Evolutionary conservation across 1,140 invertebrate genomes (phyloP).

Genomic region (Tachypleus tridentatus): DNA sequence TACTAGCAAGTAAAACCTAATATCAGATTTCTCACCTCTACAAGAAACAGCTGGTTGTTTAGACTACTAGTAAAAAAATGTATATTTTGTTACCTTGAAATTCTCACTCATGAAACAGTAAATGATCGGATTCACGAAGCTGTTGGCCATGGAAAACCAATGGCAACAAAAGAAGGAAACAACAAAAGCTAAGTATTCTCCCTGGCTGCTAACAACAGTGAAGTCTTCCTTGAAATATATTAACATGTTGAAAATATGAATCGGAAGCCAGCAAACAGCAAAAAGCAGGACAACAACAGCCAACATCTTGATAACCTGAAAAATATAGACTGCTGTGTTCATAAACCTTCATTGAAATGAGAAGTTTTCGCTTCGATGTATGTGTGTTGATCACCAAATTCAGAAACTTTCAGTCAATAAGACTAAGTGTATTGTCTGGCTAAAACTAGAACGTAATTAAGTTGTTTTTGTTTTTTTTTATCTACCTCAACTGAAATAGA

Average conservation of each 20-base stretch:
- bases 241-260: conserved; percentile 34
- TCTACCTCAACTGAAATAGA: no score
- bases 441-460: no score
- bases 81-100: conserved; percentile 48
- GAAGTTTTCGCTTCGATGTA: no score
- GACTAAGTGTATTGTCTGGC: no score
- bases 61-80: no score
- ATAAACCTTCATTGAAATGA: no score
- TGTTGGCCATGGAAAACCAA: conserved; percentile 52
- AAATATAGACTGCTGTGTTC: neutral
- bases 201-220: conserved; percentile 22
- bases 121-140: conserved; percentile 73
- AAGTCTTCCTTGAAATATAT: conserved; percentile 27
- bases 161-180: conserved; percentile 38
- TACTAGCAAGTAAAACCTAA: no score
- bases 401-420: no score
- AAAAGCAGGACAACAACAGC: conserved; percentile 41
- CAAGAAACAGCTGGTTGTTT: no score
- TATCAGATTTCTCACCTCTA: no score
- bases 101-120: conserved; percentile 79
- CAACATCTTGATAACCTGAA: conserved; percentile 45
- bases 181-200: conserved; percentile 28
- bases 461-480: no score
- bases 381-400: no score
- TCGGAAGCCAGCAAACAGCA: conserved; percentile 44